These are phyloP conservation scores for Arrhamphus sclerolepis DNA, from an alignment of 2,797 vertebrate species.

Conservation along the genomic window DNA sequence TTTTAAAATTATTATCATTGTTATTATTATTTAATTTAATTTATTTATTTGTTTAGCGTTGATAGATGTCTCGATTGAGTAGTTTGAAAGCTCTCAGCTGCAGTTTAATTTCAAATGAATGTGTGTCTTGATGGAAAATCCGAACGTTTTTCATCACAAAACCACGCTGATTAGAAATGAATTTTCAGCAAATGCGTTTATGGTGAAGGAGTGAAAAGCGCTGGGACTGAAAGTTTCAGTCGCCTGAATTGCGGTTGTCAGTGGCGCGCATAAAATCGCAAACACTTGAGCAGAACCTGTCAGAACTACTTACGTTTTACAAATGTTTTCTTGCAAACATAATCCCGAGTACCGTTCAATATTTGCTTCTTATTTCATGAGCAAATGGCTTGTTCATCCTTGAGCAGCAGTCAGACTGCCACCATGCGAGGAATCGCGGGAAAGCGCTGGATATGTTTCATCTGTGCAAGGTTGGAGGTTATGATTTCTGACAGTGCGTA, in stretches of 20 bases:
- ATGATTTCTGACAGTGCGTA: no score
- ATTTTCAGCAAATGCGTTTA: conserved; percentile 12
- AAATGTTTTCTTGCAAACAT: neutral
- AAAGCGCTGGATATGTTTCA: conserved; percentile 28
- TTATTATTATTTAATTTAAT: no score
- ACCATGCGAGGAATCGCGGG: conserved; percentile 63
- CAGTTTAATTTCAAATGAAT: conserved; percentile 17
- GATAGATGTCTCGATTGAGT: conserved; percentile 26
- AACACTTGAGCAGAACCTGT: neutral
- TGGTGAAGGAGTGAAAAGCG: conserved; percentile 21
- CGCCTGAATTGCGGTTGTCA: conserved; percentile 21
- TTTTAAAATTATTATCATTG: no score
- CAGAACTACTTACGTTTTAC: neutral
- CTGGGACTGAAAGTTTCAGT: conserved; percentile 67
- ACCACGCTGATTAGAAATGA: neutral
- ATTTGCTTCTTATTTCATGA: conserved; percentile 3
- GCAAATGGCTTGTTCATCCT: neutral
- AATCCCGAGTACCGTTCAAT: neutral
- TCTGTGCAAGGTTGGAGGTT: conserved; percentile 27
- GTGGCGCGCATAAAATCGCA: neutral
- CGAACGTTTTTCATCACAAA: neutral
- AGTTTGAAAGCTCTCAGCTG: conserved; percentile 38
- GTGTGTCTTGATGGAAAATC: neutral
- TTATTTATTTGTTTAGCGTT: no score
- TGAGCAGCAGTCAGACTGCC: conserved; percentile 62